phyloP scores from a whole-genome alignment of 2,797 vertebrate species.

The Mormyrus proboscirostris region DNA sequence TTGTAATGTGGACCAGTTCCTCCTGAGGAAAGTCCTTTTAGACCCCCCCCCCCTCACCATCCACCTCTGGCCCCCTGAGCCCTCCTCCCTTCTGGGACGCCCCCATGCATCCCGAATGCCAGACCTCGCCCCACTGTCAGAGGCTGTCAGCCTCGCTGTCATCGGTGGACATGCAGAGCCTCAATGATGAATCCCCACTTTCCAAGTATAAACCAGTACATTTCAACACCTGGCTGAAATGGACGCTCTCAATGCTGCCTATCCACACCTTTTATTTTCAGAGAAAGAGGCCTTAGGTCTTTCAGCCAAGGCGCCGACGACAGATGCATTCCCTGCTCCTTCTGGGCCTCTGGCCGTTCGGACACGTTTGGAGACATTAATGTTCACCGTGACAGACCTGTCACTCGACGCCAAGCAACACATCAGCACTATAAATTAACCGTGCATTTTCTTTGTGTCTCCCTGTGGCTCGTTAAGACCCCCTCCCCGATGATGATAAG shows the following conservation, averaged over 20 bases:
- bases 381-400: neutral
- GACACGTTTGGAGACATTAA: neutral
- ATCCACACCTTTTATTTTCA: constrained; percentile 49
- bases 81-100: neutral
- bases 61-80: neutral
- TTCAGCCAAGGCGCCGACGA: constrained; percentile 38
- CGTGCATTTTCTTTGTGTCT: neutral
- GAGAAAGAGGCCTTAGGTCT: constrained; percentile 39
- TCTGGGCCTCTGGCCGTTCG: constrained; percentile 43
- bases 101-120: neutral
- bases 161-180: neutral
- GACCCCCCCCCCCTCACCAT: neutral
- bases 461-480: neutral
- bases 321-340: constrained; percentile 36
- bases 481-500: neutral
- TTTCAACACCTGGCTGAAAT: constrained; percentile 40
- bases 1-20: neutral
- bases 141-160: neutral
- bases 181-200: constrained; percentile 27
- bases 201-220: constrained; percentile 22
- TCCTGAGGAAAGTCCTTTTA: neutral
- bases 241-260: constrained; percentile 43
- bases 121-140: neutral
- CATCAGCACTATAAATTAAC: neutral
- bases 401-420: neutral